phyloP scores from a whole-genome alignment of 2,797 vertebrate species.

The Gallinago solitaria region DNA sequence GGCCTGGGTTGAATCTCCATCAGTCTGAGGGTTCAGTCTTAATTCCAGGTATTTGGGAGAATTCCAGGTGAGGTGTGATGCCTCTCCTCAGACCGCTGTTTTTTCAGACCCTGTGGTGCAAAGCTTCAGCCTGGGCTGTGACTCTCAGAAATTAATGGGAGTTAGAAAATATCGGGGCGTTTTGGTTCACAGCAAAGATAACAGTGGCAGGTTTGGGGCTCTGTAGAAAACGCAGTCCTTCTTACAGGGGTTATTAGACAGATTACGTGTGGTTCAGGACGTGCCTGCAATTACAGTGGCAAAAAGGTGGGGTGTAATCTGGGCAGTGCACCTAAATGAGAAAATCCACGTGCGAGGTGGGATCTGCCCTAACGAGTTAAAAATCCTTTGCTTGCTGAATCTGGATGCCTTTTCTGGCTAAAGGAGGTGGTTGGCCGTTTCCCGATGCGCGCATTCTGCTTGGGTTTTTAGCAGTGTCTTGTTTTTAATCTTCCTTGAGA shows the following conservation, averaged over 20 bases:
- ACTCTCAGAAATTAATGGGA: not conserved
- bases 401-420: not conserved
- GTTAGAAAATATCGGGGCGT: not conserved
- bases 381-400: not conserved
- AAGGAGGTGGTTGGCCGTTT: not conserved
- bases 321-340: not conserved
- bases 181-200: not conserved
- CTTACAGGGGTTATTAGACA: not conserved
- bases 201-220: not conserved
- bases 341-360: not conserved
- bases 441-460: not conserved
- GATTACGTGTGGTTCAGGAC: not conserved
- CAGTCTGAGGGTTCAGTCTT: not conserved
- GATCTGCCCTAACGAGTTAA: not conserved
- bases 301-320: conserved; percentile 4
- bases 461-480: not conserved
- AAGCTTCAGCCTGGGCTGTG: not conserved
- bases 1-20: not conserved
- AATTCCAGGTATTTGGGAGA: not conserved
- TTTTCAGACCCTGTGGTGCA: not conserved
- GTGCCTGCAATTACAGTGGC: not conserved
- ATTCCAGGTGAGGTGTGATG: not conserved
- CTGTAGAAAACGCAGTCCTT: not conserved
- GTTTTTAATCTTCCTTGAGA: conserved; percentile 21
- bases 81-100: not conserved